A percentile compares a stretch with the other conserved stretches of the same genome.
Evolutionary conservation across 2,888 invertebrate species (phyloP).

Genomic region (Oscheius onirici): DNA sequence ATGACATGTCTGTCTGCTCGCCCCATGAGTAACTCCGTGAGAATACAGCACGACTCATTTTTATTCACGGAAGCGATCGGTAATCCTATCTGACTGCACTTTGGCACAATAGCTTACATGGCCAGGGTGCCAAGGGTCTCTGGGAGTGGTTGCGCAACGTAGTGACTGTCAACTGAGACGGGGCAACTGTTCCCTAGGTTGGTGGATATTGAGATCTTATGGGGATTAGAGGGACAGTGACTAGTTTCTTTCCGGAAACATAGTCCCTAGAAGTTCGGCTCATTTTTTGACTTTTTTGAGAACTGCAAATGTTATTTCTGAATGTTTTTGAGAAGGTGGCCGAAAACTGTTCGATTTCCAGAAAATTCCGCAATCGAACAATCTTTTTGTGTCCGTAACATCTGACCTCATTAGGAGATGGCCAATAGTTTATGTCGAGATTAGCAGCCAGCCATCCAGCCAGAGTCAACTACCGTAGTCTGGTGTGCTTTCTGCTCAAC

Average conservation of each 20-base stretch:
- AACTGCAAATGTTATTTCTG: too few species aligned
- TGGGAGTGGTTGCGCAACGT: neutral
- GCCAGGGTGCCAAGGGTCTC: conserved; percentile 21
- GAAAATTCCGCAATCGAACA: too few species aligned
- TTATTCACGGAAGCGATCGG: neutral
- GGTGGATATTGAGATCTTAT: too few species aligned
- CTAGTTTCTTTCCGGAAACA: too few species aligned
- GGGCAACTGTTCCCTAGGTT: neutral
- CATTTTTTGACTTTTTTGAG: too few species aligned
- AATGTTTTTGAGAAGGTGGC: too few species aligned
- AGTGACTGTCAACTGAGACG: conserved; percentile 1
- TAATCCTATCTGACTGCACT: neutral
- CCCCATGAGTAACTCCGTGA: neutral
- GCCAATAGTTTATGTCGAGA: conserved; percentile 25
- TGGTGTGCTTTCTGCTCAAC: conserved; percentile 2
- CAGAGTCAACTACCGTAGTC: conserved; percentile 27
- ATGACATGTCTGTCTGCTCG: neutral
- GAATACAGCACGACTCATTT: neutral
- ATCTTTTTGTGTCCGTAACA: neutral
- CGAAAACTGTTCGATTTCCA: too few species aligned
- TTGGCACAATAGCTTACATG: conserved; percentile 24
- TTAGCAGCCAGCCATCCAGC: conserved; percentile 7
- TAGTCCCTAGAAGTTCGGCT: too few species aligned
- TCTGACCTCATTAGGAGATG: conserved; percentile 16
- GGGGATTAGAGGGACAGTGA: too few species aligned